Evolutionary conservation across 2,113 vertebrate genomes (phyloP).

Genomic region (Gadus chalcogrammus): DNA sequence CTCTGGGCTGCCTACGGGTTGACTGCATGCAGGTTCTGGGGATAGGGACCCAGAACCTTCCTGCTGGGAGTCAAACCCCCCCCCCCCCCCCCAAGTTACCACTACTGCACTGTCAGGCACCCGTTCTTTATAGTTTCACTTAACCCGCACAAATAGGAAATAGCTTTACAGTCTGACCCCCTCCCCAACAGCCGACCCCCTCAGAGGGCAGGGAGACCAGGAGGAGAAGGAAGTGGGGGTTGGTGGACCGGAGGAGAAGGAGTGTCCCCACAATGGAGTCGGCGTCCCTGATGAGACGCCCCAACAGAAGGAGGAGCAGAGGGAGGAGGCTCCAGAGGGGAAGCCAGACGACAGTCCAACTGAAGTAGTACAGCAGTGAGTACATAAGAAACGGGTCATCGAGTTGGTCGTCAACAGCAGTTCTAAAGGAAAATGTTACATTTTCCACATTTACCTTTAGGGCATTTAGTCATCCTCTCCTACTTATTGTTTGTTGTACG

Average conservation of each 20-base stretch:
- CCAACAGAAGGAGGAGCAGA: constrained; percentile 31
- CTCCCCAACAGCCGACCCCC: background rate
- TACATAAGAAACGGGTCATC: constrained; percentile 1
- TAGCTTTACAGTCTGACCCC: too few relatives aligned
- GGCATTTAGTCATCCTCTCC: too few relatives aligned
- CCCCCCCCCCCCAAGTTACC: too few relatives aligned
- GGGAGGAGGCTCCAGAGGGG: constrained; percentile 26
- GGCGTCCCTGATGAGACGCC: constrained; percentile 8
- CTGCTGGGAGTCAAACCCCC: background rate
- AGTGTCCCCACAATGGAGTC: constrained; percentile 51
- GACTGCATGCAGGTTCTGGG: background rate
- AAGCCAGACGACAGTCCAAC: constrained; percentile 29
- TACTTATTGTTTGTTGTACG: too few relatives aligned
- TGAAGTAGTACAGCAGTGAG: constrained; percentile 61
- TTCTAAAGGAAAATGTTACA: background rate
- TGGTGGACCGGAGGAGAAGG: constrained; percentile 3
- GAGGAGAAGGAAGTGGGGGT: background rate
- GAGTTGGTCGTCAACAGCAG: too few relatives aligned
- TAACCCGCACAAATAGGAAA: too few relatives aligned
- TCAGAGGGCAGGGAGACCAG: constrained; percentile 2
- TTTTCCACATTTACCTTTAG: too few relatives aligned
- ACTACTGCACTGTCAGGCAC: too few relatives aligned
- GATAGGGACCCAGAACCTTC: background rate
- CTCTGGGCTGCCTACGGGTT: background rate
- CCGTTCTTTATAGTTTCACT: too few relatives aligned